phyloP scores from a whole-genome alignment of 2,113 vertebrate genomes.

The Oceanites oceanicus region DNA sequence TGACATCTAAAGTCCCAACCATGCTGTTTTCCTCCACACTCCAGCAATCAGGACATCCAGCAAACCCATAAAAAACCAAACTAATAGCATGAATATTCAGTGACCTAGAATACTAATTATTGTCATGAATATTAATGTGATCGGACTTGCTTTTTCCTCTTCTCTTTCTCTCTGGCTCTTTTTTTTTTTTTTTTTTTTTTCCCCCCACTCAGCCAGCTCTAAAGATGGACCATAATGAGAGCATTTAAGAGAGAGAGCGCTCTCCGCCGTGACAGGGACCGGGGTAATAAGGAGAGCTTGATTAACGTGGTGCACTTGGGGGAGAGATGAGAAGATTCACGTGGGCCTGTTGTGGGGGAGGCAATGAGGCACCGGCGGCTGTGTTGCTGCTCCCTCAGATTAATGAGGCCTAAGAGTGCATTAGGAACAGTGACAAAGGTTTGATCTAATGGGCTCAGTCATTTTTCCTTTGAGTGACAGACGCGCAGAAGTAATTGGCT shows the following conservation, averaged over 20 bases:
- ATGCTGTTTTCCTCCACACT: constrained; percentile 86
- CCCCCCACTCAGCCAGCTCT: constrained; percentile 86
- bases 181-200: not conserved
- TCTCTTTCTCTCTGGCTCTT: constrained; percentile 59
- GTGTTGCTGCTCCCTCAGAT: constrained; percentile 84
- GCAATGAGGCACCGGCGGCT: constrained; percentile 77
- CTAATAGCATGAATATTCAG: constrained; percentile 99
- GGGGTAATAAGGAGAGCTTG: constrained; percentile 88
- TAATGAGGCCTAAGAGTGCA: constrained; percentile 88
- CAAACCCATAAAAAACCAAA: constrained; percentile 91
- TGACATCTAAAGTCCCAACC: constrained; percentile 80
- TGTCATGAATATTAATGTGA: constrained; percentile 99
- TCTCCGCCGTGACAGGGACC: constrained; percentile 81
- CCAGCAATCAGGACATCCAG: constrained; percentile 86
- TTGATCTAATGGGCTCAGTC: constrained; percentile 89
- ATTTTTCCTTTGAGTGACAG: constrained; percentile 90
- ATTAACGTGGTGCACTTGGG: constrained; percentile 84
- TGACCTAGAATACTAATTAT: constrained; percentile 99
- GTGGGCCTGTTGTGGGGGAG: constrained; percentile 80
- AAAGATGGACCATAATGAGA: constrained; percentile 94
- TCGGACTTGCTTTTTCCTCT: constrained; percentile 84
- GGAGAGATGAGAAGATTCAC: constrained; percentile 82
- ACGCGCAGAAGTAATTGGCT: constrained; percentile 88
- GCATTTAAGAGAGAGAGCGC: constrained; percentile 84
- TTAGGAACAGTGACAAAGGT: constrained; percentile 87